Conservation (phyloP, 2,797 vertebrate genomes). For the Neopelma chrysocephalum region DNA sequence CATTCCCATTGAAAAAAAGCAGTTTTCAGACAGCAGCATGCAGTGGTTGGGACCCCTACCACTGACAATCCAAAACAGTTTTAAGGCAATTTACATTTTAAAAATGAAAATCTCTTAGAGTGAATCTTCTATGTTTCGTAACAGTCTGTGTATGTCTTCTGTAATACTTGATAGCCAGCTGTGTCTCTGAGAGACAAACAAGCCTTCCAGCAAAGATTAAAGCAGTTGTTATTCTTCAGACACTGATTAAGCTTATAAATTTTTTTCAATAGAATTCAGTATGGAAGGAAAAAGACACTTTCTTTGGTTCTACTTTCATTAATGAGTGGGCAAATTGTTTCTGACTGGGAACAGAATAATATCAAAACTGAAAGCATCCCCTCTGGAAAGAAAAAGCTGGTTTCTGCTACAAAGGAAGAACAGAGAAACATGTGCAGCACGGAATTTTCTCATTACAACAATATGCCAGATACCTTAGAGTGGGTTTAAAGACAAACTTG, state of each 20-base stretch:
- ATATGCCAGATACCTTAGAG: background rate
- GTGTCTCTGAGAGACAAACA: background rate
- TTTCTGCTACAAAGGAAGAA: background rate
- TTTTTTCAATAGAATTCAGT: background rate
- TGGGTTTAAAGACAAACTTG: background rate
- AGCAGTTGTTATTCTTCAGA: conserved; percentile 23
- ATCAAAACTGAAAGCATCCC: background rate
- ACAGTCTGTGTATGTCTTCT: background rate
- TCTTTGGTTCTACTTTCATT: background rate
- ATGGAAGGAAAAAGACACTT: background rate
- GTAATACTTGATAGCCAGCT: background rate
- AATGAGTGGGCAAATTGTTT: background rate
- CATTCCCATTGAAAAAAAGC: background rate
- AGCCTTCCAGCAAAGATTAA: conserved; percentile 31
- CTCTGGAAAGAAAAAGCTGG: background rate
- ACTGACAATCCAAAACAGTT: background rate
- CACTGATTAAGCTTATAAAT: conserved; percentile 11
- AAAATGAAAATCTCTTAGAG: background rate
- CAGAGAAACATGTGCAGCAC: background rate
- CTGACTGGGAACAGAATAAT: background rate
- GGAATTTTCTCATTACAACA: background rate
- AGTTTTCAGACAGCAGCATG: background rate
- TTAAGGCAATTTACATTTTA: background rate
- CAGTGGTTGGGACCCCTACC: background rate
- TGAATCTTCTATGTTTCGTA: background rate